A percentile compares a stretch with the other conserved stretches of the same genome.
phyloP scores from a whole-genome alignment of 2,797 vertebrate species.

The Monodelphis domestica region DNA sequence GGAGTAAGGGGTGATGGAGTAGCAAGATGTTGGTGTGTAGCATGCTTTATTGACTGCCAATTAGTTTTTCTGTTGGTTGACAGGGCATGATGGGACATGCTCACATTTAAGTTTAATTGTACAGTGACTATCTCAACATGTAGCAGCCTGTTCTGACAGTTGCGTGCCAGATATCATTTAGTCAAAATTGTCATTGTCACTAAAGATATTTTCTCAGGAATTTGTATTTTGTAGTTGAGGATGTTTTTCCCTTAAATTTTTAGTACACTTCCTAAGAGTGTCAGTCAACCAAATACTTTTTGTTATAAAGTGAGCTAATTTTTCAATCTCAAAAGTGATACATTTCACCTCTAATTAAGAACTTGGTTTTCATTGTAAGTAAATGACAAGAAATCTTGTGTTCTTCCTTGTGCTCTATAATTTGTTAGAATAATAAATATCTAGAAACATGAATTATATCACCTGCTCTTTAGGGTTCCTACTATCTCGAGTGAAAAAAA shows the following conservation, averaged over 20 bases:
- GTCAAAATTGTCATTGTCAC: not conserved
- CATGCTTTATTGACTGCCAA: not conserved
- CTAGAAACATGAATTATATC: not conserved
- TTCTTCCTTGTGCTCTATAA: not conserved
- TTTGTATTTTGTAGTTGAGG: not conserved
- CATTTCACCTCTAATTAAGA: not conserved
- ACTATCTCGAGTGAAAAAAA: not conserved
- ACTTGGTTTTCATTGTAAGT: not conserved
- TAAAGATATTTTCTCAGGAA: not conserved
- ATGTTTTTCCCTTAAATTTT: not conserved
- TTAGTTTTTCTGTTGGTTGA: not conserved
- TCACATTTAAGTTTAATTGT: not conserved
- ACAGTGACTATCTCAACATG: not conserved
- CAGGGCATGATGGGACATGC: not conserved
- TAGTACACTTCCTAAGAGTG: not conserved
- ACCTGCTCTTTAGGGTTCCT: not conserved
- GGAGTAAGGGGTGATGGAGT: not conserved
- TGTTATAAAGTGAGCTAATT: not conserved
- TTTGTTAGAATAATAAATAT: not conserved
- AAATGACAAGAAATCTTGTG: not conserved
- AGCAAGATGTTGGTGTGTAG: not conserved
- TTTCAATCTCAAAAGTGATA: not conserved
- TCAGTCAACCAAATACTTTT: not conserved
- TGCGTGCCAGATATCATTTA: not conserved
- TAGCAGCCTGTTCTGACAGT: not conserved